phyloP scores from a whole-genome alignment of 2,888 invertebrate species.

The Melanotus villosus region DNA sequence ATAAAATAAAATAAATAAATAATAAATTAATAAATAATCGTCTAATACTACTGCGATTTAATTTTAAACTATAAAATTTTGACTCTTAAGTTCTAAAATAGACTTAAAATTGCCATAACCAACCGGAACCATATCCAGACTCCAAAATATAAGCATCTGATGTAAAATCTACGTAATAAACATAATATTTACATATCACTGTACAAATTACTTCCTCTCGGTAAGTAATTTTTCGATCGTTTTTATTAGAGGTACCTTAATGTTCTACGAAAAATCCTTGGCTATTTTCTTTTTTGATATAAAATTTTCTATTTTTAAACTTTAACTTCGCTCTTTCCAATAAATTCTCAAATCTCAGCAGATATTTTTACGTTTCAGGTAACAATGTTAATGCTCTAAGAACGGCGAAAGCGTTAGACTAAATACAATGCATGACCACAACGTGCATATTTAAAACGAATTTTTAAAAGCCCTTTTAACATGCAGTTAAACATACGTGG shows the following conservation, averaged over 20 bases:
- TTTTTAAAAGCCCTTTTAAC: slow-evolving; percentile 47
- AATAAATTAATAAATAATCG: slow-evolving; percentile 22
- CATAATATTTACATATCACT: slow-evolving; percentile 47
- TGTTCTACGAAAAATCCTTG: neutral
- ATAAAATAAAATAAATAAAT: neutral
- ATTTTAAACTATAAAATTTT: slow-evolving; percentile 11
- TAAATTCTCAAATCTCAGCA: too few relatives aligned
- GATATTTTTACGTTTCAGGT: slow-evolving; percentile 9
- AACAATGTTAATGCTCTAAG: slow-evolving; percentile 41
- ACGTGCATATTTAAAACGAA: slow-evolving; percentile 21
- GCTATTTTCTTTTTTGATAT: too few relatives aligned
- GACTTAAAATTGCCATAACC: slow-evolving; percentile 35
- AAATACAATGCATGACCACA: slow-evolving; percentile 60
- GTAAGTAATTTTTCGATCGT: slow-evolving; percentile 16
- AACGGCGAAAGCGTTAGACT: slow-evolving; percentile 49
- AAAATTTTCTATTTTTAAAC: too few relatives aligned
- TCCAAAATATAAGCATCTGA: slow-evolving; percentile 21
- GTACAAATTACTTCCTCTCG: slow-evolving; percentile 36
- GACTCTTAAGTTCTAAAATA: slow-evolving; percentile 7
- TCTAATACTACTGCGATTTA: neutral
- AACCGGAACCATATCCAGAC: slow-evolving; percentile 44
- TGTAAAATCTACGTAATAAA: slow-evolving; percentile 27
- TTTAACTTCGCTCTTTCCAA: too few relatives aligned
- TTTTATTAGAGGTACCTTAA: slow-evolving; percentile 21
- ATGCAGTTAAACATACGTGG: neutral